These are phyloP conservation scores for Anthopleura xanthogrammica DNA, from an alignment of 92 coral and sea anemone genomes.

Conservation along the genomic window DNA sequence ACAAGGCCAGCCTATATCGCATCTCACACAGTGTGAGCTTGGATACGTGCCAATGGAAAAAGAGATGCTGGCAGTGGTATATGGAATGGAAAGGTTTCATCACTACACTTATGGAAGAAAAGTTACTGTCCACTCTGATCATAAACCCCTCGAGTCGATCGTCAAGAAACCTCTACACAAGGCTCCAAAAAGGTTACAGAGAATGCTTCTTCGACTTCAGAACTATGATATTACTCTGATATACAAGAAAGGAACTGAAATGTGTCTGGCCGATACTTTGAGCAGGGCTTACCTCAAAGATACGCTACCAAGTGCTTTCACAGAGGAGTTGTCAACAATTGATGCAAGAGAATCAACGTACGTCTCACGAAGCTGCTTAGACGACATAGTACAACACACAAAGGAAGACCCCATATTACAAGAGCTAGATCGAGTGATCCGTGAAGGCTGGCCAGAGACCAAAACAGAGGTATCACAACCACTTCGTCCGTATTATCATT, in stretches of 20 bases:
- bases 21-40: constrained; percentile 14
- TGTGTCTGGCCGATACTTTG: constrained; percentile 30
- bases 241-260: constrained; percentile 32
- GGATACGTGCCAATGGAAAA: constrained; percentile 29
- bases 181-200: constrained; percentile 31
- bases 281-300: constrained; percentile 31
- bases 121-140: constrained; percentile 27
- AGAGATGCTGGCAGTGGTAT: constrained; percentile 18
- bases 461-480: constrained; percentile 3
- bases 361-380: constrained; percentile 5
- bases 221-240: constrained; percentile 24
- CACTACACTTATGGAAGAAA: constrained; percentile 28
- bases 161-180: constrained; percentile 26
- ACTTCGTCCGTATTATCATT: constrained; percentile 14
- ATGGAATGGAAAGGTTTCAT: constrained; percentile 34
- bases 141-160: constrained; percentile 36
- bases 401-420: constrained; percentile 8
- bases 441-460: constrained; percentile 19
- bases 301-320: constrained; percentile 2
- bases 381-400: constrained; percentile 16
- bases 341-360: constrained; percentile 19
- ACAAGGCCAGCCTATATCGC: constrained; percentile 34
- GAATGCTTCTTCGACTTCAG: constrained; percentile 30
- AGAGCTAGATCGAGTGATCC: constrained; percentile 9
- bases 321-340: constrained; percentile 9